Evolutionary conservation across 1,140 invertebrate genomes (phyloP), one percentile per base, ranked within the genome.

Genomic region (Whitmania pigra): DNA sequence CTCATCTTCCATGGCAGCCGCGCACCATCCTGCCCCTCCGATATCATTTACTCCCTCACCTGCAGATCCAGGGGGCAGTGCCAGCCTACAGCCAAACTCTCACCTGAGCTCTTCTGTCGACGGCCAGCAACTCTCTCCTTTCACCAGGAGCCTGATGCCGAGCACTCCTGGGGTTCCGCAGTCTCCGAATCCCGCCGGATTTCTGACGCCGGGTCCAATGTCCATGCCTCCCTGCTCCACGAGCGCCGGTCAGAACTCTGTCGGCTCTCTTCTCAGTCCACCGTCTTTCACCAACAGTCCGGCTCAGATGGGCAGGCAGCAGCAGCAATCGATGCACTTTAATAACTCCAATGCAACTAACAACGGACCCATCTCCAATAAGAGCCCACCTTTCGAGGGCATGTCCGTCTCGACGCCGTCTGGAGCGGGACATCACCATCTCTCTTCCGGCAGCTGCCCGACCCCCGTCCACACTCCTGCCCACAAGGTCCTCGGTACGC

Each of bases 1-100:
- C 22, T 63, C 57, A 63, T 63, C 57, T 63, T 63, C 57, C 57
- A 13, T 63, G 43, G 57, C 57, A 63, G 57, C 57, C 57, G 11
- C 29, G 22, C 57, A 63, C 57, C 57, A 25, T 63, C 57, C 57
- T n/a, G 22, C 57, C 29, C 57, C 57, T 0, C 29, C 57, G 11
- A 22, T 63, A 22, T 63, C 57, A 13, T 63, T 63, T 20, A 63
- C 57, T 13, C 57, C 57, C 22, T 63, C 57, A n/a, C 57, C 57
- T 63, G 57, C 57, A 63, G 57, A 63, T 63, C 22, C 22, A 22
- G 29, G 22, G 22, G 29, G 22, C 57, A 63, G 22, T 31, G 29
- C 22, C 57, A n/a, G 57, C 57, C 43, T 49, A 49, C 43, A 49
- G 15, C 43, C 43, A 17, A 49, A 49, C 43, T 49, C 43, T 49